phyloP scores from a whole-genome alignment of 2,113 vertebrate species.

The Istiophorus platypterus region DNA sequence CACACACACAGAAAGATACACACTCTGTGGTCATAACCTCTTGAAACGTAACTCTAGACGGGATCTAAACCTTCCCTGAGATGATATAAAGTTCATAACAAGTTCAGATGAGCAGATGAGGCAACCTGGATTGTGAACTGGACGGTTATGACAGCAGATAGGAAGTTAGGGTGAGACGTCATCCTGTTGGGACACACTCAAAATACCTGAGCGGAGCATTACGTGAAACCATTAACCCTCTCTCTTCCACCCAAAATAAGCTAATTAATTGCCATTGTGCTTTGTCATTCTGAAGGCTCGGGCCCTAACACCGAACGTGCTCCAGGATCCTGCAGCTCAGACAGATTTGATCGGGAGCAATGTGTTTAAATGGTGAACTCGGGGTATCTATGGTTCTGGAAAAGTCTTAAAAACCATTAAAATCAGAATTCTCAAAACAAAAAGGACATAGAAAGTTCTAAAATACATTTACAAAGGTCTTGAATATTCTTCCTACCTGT shows the following conservation, averaged over 20 bases:
- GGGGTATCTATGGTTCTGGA: too few species aligned
- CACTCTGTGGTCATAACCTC: constrained; percentile 29
- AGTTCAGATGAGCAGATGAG: constrained; percentile 21
- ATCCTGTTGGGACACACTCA: constrained; percentile 34
- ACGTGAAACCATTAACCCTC: constrained; percentile 45
- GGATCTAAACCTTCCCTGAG: constrained; percentile 11
- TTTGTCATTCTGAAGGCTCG: constrained; percentile 8
- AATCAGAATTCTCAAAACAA: not conserved
- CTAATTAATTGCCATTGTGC: not conserved
- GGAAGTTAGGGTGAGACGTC: constrained; percentile 34
- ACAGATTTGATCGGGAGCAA: not conserved
- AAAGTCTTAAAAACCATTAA: not conserved
- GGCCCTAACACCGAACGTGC: not conserved
- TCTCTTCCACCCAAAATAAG: not conserved
- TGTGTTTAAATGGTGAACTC: not conserved
- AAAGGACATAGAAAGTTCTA: too few species aligned
- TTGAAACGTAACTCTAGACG: constrained; percentile 39
- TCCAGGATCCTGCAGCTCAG: not conserved
- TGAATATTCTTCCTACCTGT: not conserved
- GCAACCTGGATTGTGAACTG: not conserved
- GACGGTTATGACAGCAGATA: constrained; percentile 25
- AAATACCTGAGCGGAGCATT: constrained; percentile 47
- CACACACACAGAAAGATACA: not conserved
- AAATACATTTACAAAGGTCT: too few species aligned
- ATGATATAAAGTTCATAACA: constrained; percentile 29